Conservation (phyloP, 2,888 invertebrate genomes). For the Chymomyza amoena region DNA sequence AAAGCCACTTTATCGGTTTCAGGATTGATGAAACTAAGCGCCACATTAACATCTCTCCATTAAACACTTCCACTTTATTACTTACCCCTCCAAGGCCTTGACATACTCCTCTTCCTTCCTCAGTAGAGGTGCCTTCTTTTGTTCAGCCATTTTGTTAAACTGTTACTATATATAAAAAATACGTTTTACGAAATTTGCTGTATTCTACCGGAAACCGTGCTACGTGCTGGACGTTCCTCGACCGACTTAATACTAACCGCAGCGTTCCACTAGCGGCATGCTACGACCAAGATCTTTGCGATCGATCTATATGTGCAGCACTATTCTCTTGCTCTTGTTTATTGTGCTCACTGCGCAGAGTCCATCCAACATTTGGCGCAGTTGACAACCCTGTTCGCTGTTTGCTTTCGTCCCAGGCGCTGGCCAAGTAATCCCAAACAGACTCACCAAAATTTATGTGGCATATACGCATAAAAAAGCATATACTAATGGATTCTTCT, state of each 20-base stretch:
- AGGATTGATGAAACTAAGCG: constrained; percentile 80
- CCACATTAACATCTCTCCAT: neutral
- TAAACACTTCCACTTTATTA: neutral
- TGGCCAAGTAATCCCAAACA: constrained; percentile 63
- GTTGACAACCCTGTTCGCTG: constrained; percentile 53
- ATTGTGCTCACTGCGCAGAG: neutral
- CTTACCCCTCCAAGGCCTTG: constrained; percentile 77
- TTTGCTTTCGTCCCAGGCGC: constrained; percentile 15
- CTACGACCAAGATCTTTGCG: constrained; percentile 20
- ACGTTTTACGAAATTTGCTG: constrained; percentile 19
- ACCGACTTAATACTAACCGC: constrained; percentile 73
- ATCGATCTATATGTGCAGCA: constrained; percentile 34
- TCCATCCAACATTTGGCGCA: neutral
- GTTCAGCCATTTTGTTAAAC: constrained; percentile 74
- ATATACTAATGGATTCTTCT: constrained; percentile 56
- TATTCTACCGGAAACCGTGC: constrained; percentile 65
- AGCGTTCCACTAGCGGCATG: constrained; percentile 39
- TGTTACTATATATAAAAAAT: constrained; percentile 22
- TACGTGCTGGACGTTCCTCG: constrained; percentile 72
- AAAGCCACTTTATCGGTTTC: constrained; percentile 84
- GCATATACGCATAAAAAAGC: constrained; percentile 60
- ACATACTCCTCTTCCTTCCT: constrained; percentile 77
- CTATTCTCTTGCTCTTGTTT: constrained; percentile 15
- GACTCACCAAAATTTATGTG: constrained; percentile 61
- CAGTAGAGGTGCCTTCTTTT: constrained; percentile 78